Conservation (phyloP, 37 sponge, comb jelly and placozoan species). For the Oopsacas minuta region DNA sequence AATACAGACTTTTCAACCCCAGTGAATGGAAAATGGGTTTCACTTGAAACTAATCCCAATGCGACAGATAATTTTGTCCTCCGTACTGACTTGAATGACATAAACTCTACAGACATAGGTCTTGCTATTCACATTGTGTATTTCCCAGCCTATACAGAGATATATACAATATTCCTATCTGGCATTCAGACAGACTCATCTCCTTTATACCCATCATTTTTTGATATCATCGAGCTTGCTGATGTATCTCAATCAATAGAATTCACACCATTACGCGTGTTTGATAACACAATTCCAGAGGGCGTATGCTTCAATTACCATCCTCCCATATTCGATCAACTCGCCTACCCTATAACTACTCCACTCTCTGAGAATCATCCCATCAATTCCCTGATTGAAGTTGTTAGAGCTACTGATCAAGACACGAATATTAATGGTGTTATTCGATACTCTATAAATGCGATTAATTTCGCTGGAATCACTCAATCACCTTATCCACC, state of each 20-base stretch:
- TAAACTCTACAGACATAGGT: background rate
- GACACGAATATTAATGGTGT: slow-evolving; percentile 9
- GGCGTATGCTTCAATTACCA: background rate
- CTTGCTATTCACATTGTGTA: background rate
- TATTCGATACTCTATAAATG: background rate
- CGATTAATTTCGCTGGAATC: background rate
- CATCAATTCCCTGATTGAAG: background rate
- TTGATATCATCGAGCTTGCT: background rate
- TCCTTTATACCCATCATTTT: background rate
- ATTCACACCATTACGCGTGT: background rate
- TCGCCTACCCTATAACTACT: background rate
- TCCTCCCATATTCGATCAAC: background rate
- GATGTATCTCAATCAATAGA: background rate
- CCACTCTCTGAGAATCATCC: background rate
- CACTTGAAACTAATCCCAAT: background rate
- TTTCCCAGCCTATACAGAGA: background rate
- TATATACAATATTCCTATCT: background rate
- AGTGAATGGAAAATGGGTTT: background rate
- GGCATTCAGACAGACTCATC: background rate
- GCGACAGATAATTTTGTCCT: background rate
- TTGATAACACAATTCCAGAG: background rate
- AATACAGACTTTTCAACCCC: background rate
- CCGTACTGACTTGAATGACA: background rate
- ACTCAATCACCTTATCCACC: background rate
- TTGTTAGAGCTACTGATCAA: slow-evolving; percentile 19